These are phyloP conservation scores for Platorchestia sp. DNA, from an alignment of 1,140 invertebrate genomes.

Conservation along the genomic window DNA sequence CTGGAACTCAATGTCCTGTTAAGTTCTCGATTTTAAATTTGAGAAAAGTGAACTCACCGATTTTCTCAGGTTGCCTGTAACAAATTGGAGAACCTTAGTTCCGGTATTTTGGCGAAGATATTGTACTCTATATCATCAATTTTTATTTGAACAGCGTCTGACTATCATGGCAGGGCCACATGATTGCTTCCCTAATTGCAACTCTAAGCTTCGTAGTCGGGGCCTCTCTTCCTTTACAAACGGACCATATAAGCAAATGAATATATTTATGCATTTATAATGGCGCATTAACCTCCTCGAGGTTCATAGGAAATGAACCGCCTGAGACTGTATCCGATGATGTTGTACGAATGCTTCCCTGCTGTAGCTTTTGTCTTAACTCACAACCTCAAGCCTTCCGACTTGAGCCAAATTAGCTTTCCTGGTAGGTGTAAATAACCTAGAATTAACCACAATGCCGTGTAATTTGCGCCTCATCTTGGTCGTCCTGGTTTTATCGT, in stretches of 20 bases:
- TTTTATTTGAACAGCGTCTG: background rate
- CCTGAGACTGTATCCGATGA: constrained; percentile 13
- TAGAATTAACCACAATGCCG: constrained; percentile 20
- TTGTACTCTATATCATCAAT: background rate
- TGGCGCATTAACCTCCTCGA: constrained; percentile 12
- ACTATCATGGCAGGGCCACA: background rate
- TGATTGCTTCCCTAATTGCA: background rate
- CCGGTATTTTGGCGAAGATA: background rate
- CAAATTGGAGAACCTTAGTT: background rate
- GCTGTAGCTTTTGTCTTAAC: constrained; percentile 18
- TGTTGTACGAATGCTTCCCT: background rate
- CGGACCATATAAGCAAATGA: background rate
- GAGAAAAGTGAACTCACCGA: background rate
- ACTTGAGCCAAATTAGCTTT: background rate
- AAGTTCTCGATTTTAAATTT: background rate
- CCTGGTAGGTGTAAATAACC: constrained; percentile 30
- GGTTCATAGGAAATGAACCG: constrained; percentile 45
- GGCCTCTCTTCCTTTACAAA: background rate
- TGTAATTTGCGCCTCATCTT: constrained; percentile 30
- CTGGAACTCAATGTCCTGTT: background rate
- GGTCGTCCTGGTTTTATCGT: background rate
- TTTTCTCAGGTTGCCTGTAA: background rate
- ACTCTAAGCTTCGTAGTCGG: background rate
- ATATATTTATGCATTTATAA: constrained; percentile 39
- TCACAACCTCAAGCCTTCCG: constrained; percentile 32